Conservation (phyloP, 1,140 invertebrate genomes). For the Dendroctonus ponderosae region DNA sequence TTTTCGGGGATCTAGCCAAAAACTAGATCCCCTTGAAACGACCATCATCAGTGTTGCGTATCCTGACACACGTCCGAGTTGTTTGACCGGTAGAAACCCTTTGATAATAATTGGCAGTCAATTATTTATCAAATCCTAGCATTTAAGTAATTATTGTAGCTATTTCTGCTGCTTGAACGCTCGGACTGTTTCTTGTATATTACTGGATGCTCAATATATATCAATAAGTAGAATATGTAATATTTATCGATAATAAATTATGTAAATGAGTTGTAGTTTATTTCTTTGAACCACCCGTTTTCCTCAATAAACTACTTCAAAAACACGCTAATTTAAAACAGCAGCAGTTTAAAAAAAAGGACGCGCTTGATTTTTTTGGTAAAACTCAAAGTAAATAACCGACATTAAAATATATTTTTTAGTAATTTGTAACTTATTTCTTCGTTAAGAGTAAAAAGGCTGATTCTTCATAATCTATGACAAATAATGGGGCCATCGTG, state of each 20-base stretch:
- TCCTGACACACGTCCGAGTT: constrained; percentile 45
- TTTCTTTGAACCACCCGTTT: not conserved
- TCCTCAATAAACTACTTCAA: too few relatives aligned
- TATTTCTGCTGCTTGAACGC: constrained; percentile 51
- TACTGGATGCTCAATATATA: constrained; percentile 52
- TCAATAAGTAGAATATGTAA: constrained; percentile 50
- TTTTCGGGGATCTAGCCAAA: constrained; percentile 4
- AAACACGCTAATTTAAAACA: too few relatives aligned
- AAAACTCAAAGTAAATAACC: too few relatives aligned
- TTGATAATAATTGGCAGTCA: constrained; percentile 1
- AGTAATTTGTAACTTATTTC: too few relatives aligned
- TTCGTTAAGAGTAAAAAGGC: too few relatives aligned
- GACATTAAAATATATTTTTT: too few relatives aligned
- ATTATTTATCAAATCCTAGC: constrained; percentile 13
- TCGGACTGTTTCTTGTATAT: constrained; percentile 50
- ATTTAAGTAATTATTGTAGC: constrained; percentile 23
- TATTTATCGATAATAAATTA: constrained; percentile 52
- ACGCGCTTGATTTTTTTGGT: too few relatives aligned
- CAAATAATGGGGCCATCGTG: too few relatives aligned
- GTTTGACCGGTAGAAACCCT: constrained; percentile 49
- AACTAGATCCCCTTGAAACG: constrained; percentile 10
- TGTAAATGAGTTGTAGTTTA: constrained; percentile 42
- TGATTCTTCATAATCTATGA: too few relatives aligned
- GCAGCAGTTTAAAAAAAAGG: too few relatives aligned
- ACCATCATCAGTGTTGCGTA: constrained; percentile 46